Conservation (phyloP, 1,140 invertebrate species). For the Lasaia peninsularis region DNA sequence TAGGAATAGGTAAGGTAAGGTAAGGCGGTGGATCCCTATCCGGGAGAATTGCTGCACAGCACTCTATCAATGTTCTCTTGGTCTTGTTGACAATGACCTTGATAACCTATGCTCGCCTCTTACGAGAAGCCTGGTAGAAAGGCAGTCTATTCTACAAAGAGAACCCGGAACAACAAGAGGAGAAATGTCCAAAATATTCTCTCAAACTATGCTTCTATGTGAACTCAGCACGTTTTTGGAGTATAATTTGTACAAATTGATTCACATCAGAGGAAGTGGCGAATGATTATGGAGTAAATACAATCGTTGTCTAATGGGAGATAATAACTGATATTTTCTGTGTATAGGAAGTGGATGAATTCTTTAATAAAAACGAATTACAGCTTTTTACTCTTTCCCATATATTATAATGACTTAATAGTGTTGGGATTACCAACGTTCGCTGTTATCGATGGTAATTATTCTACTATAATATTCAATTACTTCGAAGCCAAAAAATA, state of each 20-base stretch:
- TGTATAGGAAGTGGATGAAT: conserved; percentile 1
- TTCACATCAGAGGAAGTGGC: conserved; percentile 5
- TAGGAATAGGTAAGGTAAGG: too few species aligned
- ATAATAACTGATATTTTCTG: conserved; percentile 30
- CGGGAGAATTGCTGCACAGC: too few species aligned
- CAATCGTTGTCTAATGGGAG: conserved; percentile 22
- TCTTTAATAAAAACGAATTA: neutral
- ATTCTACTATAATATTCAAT: neutral
- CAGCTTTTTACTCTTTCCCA: neutral
- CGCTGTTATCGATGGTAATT: neutral
- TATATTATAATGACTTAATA: conserved; percentile 4
- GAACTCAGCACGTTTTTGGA: too few species aligned
- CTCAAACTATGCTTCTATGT: too few species aligned
- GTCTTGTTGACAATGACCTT: too few species aligned
- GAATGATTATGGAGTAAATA: conserved; percentile 10
- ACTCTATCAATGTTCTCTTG: too few species aligned
- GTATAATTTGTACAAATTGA: neutral
- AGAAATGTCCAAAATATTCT: neutral
- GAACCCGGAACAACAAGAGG: neutral
- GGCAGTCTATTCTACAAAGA: too few species aligned
- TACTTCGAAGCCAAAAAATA: neutral
- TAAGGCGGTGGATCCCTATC: too few species aligned
- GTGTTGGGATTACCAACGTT: neutral
- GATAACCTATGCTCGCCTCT: too few species aligned
- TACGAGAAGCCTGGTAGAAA: too few species aligned